Evolutionary conservation across 2,113 vertebrate genomes (phyloP), one percentile per base, ranked within the genome.

Genomic region (Campylomormyrus numenius): DNA sequence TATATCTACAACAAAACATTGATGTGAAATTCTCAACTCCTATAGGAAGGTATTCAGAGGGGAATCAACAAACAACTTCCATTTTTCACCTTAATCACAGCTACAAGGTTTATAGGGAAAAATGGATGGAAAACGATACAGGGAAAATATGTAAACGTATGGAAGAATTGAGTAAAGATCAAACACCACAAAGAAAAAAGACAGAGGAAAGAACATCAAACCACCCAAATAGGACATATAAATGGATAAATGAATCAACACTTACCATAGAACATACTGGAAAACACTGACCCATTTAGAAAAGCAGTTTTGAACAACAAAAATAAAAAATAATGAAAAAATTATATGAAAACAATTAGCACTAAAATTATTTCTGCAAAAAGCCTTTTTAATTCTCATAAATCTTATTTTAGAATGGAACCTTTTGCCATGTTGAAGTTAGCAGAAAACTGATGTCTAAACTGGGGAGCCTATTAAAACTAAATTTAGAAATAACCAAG

Each of bases 231-330:
- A 93, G 93, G 91, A 95, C 84, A 91, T 62, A 91, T 58, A 91
- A 83, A 89, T 86, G 45, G 45, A 66, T 84, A 91, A 93, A 92
- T 91, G 66, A 91, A 92, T 92, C 88, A 90, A 93, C 91, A 94
- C 94, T 94, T 94, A 94, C 94, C 94, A 94, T 93, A 93, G 92
- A 94, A 94, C 92, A 94, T 86, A 93, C 91, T 91, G 91, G 94
- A 90, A 92, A 92, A 93, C 90, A 94, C 94, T 94, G 92, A 94
- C 92, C 93, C 92, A 92, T 93, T 93, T 93, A 94, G 94, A 93
- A 93, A 93, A 92, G 94, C 94, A 93, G 92, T 91, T 92, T 88
- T 66, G 91, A 93, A 93, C 91, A 31, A 91, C 70, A 92, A 86
- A 90, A 90, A 84, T 2, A 53, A 90, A 80, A 90, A 90, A 89